Percentiles rank a stretch among this genome's conserved stretches.
Conservation (phyloP, 2,797 vertebrate genomes). For the Acanthornis magna region DNA sequence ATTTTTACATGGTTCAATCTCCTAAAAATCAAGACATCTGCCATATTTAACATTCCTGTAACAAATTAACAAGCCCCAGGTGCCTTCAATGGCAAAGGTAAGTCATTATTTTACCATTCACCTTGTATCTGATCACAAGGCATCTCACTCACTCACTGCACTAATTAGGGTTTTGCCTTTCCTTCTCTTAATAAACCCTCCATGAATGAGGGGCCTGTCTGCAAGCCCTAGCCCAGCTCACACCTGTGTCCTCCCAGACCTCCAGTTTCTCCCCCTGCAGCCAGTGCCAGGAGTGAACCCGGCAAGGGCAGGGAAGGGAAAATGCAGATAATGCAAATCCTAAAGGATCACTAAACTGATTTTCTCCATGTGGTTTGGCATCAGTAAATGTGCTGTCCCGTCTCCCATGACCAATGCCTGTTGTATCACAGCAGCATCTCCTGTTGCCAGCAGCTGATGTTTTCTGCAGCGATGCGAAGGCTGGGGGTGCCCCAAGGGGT, state of each 20-base stretch:
- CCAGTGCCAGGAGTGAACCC: neutral
- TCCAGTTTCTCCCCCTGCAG: neutral
- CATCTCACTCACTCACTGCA: neutral
- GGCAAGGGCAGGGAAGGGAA: neutral
- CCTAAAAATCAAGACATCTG: neutral
- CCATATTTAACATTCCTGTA: neutral
- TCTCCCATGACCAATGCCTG: fast-evolving
- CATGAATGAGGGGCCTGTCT: neutral
- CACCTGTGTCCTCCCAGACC: neutral
- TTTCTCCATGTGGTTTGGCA: neutral
- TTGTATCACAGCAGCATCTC: neutral
- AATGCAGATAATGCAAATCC: neutral
- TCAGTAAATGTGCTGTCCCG: neutral
- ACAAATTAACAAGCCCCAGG: neutral
- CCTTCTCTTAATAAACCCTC: neutral
- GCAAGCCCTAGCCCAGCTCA: neutral
- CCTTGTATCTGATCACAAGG: neutral
- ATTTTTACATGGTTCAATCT: neutral
- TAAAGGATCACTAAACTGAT: neutral
- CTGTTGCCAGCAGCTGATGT: neutral
- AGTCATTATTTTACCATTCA: neutral
- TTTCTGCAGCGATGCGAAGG: neutral
- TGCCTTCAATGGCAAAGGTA: neutral
- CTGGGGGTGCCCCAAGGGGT: neutral
- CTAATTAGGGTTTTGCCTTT: conserved; percentile 38